Conservation (phyloP, 1,140 invertebrate genomes). For the Drosophila micromelanica region DNA sequence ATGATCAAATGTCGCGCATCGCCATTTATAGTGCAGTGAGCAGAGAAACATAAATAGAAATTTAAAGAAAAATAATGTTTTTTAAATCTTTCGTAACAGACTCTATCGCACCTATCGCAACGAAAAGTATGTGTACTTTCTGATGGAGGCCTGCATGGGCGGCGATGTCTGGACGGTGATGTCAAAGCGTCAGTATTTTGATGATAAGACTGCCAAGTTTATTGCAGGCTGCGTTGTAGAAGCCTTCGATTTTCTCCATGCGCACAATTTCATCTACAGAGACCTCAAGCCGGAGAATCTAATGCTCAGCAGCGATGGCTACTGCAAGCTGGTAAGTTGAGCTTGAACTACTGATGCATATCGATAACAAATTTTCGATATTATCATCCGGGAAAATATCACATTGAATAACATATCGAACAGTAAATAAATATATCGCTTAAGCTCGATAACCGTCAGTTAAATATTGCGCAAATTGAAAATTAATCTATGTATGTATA, state of each 20-base stretch:
- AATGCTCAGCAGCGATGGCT: slow-evolving; percentile 93
- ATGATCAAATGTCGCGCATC: slow-evolving; percentile 91
- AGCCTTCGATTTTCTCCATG: slow-evolving; percentile 95
- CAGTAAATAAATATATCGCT: too few species aligned
- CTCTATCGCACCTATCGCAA: slow-evolving; percentile 97
- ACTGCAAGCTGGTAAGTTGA: slow-evolving; percentile 92
- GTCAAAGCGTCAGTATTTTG: slow-evolving; percentile 91
- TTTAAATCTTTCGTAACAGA: slow-evolving; percentile 85
- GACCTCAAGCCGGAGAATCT: slow-evolving; percentile 98
- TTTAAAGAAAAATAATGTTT: too few species aligned
- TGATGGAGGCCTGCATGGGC: slow-evolving; percentile 98
- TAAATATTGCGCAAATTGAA: too few species aligned
- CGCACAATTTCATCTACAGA: slow-evolving; percentile 94
- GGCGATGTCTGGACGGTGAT: slow-evolving; percentile 99
- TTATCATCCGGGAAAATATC: too few species aligned
- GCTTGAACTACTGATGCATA: too few species aligned
- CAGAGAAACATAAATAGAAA: neutral
- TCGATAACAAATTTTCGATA: too few species aligned
- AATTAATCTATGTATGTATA: too few species aligned
- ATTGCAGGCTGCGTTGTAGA: slow-evolving; percentile 96
- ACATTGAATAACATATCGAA: too few species aligned
- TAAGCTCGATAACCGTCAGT: too few species aligned
- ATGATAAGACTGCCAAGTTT: slow-evolving; percentile 94
- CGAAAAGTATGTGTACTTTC: slow-evolving; percentile 97
- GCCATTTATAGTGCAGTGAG: slow-evolving; percentile 93